Evolutionary conservation across 2,113 vertebrate genomes (phyloP).

Genomic region (Garra rufa): DNA sequence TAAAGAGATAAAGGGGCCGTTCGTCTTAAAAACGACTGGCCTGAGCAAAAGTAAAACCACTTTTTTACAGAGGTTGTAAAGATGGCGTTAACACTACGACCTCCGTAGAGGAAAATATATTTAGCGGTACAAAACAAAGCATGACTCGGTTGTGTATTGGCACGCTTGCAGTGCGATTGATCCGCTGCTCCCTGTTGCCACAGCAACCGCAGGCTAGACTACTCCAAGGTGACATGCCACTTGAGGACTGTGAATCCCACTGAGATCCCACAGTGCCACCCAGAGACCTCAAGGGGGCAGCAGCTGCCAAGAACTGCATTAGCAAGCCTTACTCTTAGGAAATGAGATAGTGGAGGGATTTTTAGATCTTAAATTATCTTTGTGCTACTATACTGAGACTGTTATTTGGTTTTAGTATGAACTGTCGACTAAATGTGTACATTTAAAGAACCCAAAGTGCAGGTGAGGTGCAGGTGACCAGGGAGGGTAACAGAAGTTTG

Average conservation of each 20-base stretch:
- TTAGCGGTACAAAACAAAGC: conserved; percentile 53
- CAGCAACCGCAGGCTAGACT: conserved; percentile 75
- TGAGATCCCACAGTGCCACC: conserved; percentile 35
- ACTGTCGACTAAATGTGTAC: neutral
- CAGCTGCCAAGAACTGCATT: conserved; percentile 38
- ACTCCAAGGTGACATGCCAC: conserved; percentile 65
- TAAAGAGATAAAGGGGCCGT: neutral
- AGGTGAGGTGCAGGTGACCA: neutral
- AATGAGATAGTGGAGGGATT: conserved; percentile 25
- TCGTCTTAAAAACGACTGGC: neutral
- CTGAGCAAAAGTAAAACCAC: neutral
- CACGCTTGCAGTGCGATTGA: conserved; percentile 54
- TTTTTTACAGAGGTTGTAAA: neutral
- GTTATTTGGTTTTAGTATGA: neutral
- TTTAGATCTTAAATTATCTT: conserved; percentile 27
- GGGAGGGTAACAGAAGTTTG: neutral
- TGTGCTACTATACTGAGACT: neutral
- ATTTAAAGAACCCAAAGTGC: neutral
- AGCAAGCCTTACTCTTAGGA: conserved; percentile 32
- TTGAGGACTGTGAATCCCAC: conserved; percentile 48
- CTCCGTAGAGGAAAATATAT: conserved; percentile 35
- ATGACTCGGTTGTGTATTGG: conserved; percentile 53
- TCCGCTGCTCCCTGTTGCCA: conserved; percentile 71
- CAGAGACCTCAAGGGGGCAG: conserved; percentile 73
- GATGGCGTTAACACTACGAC: conserved; percentile 19